Percentiles rank a stretch among this genome's conserved stretches.
Evolutionary conservation across 2,888 invertebrate species (phyloP).

Genomic region (Lithophane socia): DNA sequence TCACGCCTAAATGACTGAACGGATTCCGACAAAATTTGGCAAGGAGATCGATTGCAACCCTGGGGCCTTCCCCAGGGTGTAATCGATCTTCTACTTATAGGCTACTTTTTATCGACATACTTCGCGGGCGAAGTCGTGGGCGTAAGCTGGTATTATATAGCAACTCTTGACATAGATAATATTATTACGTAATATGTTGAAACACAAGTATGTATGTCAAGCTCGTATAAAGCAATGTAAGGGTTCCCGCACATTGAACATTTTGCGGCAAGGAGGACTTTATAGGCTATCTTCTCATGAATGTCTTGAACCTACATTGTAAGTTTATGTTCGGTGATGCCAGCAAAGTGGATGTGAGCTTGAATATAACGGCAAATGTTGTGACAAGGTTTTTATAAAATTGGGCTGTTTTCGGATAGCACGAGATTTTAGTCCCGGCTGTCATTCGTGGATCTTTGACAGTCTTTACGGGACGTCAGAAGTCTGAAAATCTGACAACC

Average conservation of each 20-base stretch:
- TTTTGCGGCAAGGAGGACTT: constrained; percentile 33
- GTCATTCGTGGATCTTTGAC: not conserved
- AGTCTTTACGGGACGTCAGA: not conserved
- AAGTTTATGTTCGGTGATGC: constrained; percentile 35
- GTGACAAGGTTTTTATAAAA: constrained; percentile 22
- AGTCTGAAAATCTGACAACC: not conserved
- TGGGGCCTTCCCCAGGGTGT: no score
- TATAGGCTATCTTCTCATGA: constrained; percentile 39
- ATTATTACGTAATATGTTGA: constrained; percentile 14
- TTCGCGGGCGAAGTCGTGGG: no score
- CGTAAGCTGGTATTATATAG: no score
- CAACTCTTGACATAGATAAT: constrained; percentile 12
- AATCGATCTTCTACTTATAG: no score
- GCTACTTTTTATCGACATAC: no score
- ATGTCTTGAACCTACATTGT: constrained; percentile 44
- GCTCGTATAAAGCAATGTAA: constrained; percentile 45
- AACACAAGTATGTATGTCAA: constrained; percentile 1
- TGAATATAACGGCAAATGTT: constrained; percentile 1
- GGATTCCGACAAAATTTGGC: no score
- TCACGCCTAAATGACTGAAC: no score
- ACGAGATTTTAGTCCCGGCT: not conserved
- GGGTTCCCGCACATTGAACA: constrained; percentile 25
- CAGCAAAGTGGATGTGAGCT: constrained; percentile 22
- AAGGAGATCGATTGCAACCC: no score
- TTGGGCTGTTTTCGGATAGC: not conserved